phyloP scores from a whole-genome alignment of 2,113 vertebrate genomes.

The Cyanistes caeruleus region DNA sequence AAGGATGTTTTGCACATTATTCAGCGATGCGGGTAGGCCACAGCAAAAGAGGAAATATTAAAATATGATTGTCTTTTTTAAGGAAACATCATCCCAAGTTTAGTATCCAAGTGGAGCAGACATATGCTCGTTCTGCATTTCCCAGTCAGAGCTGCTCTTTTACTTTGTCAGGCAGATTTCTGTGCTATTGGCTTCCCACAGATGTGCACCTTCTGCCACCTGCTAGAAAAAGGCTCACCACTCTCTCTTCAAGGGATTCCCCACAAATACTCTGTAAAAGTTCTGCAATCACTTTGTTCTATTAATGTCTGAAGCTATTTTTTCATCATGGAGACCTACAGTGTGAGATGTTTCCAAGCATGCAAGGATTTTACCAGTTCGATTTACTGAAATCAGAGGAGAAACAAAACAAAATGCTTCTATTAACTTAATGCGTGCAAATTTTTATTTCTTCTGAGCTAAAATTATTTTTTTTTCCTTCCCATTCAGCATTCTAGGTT shows the following conservation, averaged over 20 bases:
- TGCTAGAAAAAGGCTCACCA: not conserved
- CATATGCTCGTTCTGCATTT: not conserved
- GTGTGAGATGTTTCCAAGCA: not conserved
- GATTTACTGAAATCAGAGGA: not conserved
- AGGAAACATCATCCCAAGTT: slow-evolving; percentile 10
- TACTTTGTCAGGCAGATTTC: not conserved
- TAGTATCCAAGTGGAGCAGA: not conserved
- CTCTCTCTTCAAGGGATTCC: not conserved
- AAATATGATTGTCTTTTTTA: not conserved
- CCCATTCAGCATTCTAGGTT: not conserved
- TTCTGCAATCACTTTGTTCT: not conserved
- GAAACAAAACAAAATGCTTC: not conserved
- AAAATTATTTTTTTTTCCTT: not conserved
- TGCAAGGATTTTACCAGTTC: not conserved
- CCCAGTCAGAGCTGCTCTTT: not conserved
- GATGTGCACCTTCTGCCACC: not conserved
- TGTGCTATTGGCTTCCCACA: not conserved
- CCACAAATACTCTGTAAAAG: not conserved
- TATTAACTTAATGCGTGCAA: not conserved
- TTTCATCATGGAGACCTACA: not conserved
- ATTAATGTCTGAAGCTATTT: not conserved
- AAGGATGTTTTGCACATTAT: not conserved
- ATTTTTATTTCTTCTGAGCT: not conserved
- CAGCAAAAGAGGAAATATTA: slow-evolving; percentile 12
- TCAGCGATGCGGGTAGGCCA: not conserved